Conservation (phyloP, 37 sponge, comb jelly and placozoan species). For the Dysidea cf. avara region DNA sequence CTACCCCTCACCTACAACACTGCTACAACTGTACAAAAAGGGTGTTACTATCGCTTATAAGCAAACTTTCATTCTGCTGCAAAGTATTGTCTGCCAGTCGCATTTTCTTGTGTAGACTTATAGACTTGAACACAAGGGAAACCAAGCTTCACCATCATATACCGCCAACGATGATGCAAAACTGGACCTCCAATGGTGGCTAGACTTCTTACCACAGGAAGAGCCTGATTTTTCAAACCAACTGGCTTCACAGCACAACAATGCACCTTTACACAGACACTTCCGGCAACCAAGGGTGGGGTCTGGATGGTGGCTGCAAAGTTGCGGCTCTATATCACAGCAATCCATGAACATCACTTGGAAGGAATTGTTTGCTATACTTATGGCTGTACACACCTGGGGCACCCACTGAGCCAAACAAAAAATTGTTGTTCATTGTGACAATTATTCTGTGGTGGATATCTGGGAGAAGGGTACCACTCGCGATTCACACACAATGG, state of each 20-base stretch:
- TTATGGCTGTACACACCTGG: slow-evolving; percentile 17
- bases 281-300: no score
- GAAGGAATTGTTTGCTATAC: slow-evolving; percentile 19
- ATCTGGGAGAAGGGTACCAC: slow-evolving; percentile 4
- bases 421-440: slow-evolving; percentile 13
- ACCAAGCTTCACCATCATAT: no score
- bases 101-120: slow-evolving; percentile 19
- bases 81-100: slow-evolving; percentile 19
- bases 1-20: no score
- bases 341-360: background rate
- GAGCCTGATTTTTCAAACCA: background rate
- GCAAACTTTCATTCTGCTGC: slow-evolving; percentile 9
- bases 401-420: slow-evolving; percentile 1
- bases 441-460: slow-evolving; percentile 16
- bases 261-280: slow-evolving; percentile 43
- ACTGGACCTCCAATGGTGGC: no score
- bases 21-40: slow-evolving; percentile 11
- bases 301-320: background rate
- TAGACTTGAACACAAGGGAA: no score
- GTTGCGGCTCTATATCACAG: background rate
- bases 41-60: slow-evolving; percentile 11
- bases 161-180: no score
- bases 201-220: slow-evolving; percentile 30
- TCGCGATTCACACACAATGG: slow-evolving; percentile 1
- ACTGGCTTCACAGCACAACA: slow-evolving; percentile 7